Evolutionary conservation across 2,113 vertebrate genomes (phyloP).

Genomic region (Ailuropoda melanoleuca): DNA sequence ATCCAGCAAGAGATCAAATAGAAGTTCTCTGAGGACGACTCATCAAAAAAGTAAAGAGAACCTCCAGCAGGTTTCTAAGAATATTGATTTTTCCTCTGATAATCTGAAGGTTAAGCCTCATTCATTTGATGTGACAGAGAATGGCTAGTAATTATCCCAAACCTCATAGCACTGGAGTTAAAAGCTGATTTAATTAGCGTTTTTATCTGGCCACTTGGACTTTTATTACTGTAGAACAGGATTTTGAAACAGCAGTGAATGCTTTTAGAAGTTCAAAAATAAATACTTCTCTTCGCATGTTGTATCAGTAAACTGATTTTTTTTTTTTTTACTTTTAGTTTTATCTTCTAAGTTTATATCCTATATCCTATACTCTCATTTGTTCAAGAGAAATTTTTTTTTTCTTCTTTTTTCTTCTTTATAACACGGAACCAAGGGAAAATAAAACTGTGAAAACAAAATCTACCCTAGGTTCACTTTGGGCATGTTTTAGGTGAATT

Average conservation of each 20-base stretch:
- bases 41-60: not conserved
- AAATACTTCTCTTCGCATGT: not conserved
- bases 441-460: not conserved
- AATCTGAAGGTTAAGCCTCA: conserved; percentile 16
- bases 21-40: not conserved
- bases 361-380: not conserved
- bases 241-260: not conserved
- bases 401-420: not conserved
- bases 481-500: not conserved
- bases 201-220: conserved; percentile 7
- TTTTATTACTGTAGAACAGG: conserved; percentile 25
- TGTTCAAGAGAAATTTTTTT: not conserved
- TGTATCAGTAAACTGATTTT: not conserved
- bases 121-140: conserved; percentile 32
- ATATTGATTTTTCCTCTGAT: conserved; percentile 18
- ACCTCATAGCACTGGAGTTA: not conserved
- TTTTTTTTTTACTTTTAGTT: not conserved
- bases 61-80: not conserved
- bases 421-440: not conserved
- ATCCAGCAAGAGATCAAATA: not conserved
- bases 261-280: conserved; percentile 7
- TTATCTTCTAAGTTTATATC: not conserved
- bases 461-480: not conserved
- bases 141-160: conserved; percentile 23
- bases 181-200: conserved; percentile 51